Percentiles rank a stretch among this genome's conserved stretches.
These are phyloP conservation scores for Epinephelus moara DNA, from an alignment of 2,113 vertebrate species.

Conservation along the genomic window DNA sequence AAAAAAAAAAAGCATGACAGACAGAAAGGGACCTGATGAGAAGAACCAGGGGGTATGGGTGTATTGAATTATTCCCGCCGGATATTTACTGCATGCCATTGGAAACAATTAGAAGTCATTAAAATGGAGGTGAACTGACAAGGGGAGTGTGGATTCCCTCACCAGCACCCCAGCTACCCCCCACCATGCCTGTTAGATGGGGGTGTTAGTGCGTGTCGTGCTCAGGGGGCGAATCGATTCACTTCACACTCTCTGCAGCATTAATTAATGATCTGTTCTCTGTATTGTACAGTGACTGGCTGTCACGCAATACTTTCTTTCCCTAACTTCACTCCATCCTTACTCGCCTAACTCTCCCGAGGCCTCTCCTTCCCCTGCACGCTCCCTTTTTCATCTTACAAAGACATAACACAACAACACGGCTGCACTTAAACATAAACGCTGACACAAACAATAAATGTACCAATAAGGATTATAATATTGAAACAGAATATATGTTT, in stretches of 20 bases:
- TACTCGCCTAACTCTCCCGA: conserved; percentile 20
- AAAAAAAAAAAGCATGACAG: conserved; percentile 11
- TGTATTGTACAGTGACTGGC: conserved; percentile 68
- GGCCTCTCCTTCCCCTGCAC: conserved; percentile 19
- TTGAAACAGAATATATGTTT: conserved; percentile 74
- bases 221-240: conserved; percentile 80
- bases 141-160: conserved; percentile 53
- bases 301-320: conserved; percentile 59
- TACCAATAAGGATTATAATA: conserved; percentile 79
- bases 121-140: conserved; percentile 80
- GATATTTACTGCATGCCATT: conserved; percentile 70
- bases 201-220: conserved; percentile 75
- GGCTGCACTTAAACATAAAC: conserved; percentile 75
- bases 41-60: conserved; percentile 45
- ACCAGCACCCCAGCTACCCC: conserved; percentile 13
- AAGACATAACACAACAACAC: conserved; percentile 67
- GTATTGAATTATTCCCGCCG: conserved; percentile 31
- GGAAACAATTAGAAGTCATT: conserved; percentile 82
- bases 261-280: conserved; percentile 83
- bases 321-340: conserved; percentile 47
- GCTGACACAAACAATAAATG: conserved; percentile 79
- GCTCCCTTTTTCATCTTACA: conserved; percentile 46
- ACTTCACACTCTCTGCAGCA: conserved; percentile 80
- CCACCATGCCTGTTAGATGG: conserved; percentile 57
- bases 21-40: conserved; percentile 65